phyloP scores from a whole-genome alignment of 2,113 vertebrate genomes.

The Xenopus borealis region DNA sequence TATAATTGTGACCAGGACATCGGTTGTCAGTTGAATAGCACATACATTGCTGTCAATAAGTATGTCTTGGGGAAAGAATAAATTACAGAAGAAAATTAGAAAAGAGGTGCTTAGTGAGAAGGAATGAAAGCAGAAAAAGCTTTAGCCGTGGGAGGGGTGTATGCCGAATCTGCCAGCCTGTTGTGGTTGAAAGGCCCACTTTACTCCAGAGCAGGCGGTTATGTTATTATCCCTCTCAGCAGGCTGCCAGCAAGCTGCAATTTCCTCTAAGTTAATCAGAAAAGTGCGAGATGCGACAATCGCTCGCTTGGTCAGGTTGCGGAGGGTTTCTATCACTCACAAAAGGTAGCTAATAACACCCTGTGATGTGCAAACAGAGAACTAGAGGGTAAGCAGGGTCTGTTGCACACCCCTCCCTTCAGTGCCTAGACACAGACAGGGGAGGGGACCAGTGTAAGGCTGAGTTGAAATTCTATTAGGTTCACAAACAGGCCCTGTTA shows the following conservation, averaged over 20 bases:
- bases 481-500: background rate
- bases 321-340: slow-evolving; percentile 62
- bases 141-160: slow-evolving; percentile 6
- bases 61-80: background rate
- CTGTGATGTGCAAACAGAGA: slow-evolving; percentile 54
- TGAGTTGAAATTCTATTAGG: background rate
- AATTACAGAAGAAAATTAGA: slow-evolving; percentile 7
- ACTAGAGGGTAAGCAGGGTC: slow-evolving; percentile 48
- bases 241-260: slow-evolving; percentile 54
- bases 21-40: slow-evolving; percentile 9
- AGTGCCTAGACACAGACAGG: background rate
- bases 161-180: slow-evolving; percentile 52
- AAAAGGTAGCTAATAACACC: slow-evolving; percentile 69
- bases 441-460: background rate
- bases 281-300: slow-evolving; percentile 65
- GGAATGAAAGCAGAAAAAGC: slow-evolving; percentile 31
- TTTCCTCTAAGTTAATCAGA: slow-evolving; percentile 66
- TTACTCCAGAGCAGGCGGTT: slow-evolving; percentile 53
- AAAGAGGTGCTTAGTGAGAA: background rate
- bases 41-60: background rate
- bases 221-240: slow-evolving; percentile 53
- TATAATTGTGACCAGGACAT: background rate
- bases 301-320: slow-evolving; percentile 66
- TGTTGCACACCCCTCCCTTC: slow-evolving; percentile 14
- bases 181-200: slow-evolving; percentile 50